These are phyloP conservation scores for Harpagifer antarcticus DNA, from an alignment of 2,797 vertebrate genomes.

Conservation along the genomic window DNA sequence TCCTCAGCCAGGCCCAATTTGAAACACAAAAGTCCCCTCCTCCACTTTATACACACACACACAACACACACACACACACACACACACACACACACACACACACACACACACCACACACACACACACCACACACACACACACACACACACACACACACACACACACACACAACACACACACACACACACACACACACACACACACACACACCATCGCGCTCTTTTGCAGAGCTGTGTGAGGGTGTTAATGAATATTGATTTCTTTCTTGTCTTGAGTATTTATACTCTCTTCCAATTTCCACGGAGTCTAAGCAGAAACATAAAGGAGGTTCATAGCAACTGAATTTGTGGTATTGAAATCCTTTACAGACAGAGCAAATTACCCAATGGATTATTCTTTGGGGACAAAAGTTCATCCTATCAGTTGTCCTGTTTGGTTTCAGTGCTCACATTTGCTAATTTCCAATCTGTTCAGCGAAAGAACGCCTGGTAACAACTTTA, in stretches of 20 bases:
- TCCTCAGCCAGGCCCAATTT: conserved; percentile 65
- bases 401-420: not conserved
- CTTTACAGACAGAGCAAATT: conserved; percentile 8
- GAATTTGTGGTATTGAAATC: not conserved
- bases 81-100: not conserved
- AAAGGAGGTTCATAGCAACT: not conserved
- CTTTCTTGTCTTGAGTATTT: conserved; percentile 9
- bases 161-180: conserved; percentile 15
- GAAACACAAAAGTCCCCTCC: conserved; percentile 71
- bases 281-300: conserved; percentile 2
- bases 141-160: not conserved
- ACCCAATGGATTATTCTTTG: not conserved
- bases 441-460: not conserved
- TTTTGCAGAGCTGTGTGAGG: conserved; percentile 22
- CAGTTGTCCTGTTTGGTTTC: conserved; percentile 1
- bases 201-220: not conserved
- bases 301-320: not conserved
- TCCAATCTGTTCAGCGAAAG: too few relatives aligned
- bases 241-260: conserved; percentile 36
- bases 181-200: not conserved
- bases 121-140: too few relatives aligned
- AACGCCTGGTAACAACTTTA: too few relatives aligned
- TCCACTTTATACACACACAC: conserved; percentile 42
- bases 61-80: not conserved
- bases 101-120: too few relatives aligned